Evolutionary conservation across 2,113 vertebrate genomes (phyloP).

Genomic region (Tenebrosternarchus preto): DNA sequence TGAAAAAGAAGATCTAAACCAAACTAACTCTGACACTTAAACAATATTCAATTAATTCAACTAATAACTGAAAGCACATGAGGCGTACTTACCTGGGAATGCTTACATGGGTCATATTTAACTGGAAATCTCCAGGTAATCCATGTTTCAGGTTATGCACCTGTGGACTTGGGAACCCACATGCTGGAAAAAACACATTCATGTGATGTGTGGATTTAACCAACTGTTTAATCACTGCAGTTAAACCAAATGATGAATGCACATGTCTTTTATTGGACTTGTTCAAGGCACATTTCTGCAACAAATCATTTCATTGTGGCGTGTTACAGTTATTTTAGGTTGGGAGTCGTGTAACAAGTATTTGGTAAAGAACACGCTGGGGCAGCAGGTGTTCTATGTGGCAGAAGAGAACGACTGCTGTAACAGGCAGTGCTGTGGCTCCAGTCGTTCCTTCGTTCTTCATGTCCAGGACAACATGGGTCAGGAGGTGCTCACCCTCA

Average conservation of each 20-base stretch:
- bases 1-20: too few relatives aligned
- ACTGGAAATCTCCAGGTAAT: too few relatives aligned
- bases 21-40: too few relatives aligned
- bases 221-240: too few relatives aligned
- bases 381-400: slow-evolving; percentile 80
- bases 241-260: neutral
- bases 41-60: too few relatives aligned
- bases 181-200: too few relatives aligned
- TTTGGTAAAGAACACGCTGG: slow-evolving; percentile 77
- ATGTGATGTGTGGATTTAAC: too few relatives aligned
- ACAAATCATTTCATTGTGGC: neutral
- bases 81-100: too few relatives aligned
- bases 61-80: too few relatives aligned
- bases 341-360: slow-evolving; percentile 83
- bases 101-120: too few relatives aligned
- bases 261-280: neutral
- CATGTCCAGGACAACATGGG: slow-evolving; percentile 77
- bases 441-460: slow-evolving; percentile 72
- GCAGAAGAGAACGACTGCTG: slow-evolving; percentile 76
- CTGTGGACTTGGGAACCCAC: too few relatives aligned
- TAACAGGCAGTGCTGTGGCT: slow-evolving; percentile 73
- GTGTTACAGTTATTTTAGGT: slow-evolving; percentile 69
- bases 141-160: too few relatives aligned
- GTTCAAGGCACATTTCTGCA: neutral
- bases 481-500: slow-evolving; percentile 72